Evolutionary conservation across 2,888 invertebrate genomes (phyloP).

Genomic region (Frankliniella fusca): DNA sequence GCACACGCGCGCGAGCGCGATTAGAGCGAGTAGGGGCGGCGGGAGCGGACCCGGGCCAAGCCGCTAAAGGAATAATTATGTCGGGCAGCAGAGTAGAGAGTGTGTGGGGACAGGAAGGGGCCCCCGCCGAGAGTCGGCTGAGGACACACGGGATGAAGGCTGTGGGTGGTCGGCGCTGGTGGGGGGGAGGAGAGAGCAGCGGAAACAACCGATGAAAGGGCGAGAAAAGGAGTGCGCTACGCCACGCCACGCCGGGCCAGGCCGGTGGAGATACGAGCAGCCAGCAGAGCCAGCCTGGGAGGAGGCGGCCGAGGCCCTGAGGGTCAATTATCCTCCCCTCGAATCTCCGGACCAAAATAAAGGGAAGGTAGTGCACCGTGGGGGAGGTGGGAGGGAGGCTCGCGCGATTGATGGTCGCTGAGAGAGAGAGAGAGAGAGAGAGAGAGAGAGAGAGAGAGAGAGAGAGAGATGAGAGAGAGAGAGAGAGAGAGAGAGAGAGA

Average conservation of each 20-base stretch:
- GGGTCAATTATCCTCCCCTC: conserved; percentile 18
- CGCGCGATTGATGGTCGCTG: background rate
- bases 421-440: background rate
- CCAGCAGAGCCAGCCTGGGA: background rate
- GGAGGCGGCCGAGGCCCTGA: background rate
- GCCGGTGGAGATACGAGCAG: background rate
- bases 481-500: background rate
- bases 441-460: conserved; percentile 1
- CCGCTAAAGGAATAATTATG: background rate
- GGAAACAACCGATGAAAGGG: background rate
- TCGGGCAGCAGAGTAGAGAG: background rate
- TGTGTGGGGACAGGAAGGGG: background rate
- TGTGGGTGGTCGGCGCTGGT: no score
- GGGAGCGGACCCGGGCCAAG: background rate
- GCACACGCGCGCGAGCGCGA: no score
- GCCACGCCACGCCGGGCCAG: background rate
- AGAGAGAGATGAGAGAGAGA: background rate
- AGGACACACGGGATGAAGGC: no score
- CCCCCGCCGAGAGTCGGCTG: no score
- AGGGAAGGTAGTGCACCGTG: background rate
- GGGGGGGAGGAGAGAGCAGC: no score
- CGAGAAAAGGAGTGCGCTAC: background rate
- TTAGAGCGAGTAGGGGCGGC: no score
- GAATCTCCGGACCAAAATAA: conserved; percentile 2
- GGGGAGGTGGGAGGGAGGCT: background rate